Conservation (phyloP, 2,113 vertebrate genomes). For the Connochaetes taurinus region DNA sequence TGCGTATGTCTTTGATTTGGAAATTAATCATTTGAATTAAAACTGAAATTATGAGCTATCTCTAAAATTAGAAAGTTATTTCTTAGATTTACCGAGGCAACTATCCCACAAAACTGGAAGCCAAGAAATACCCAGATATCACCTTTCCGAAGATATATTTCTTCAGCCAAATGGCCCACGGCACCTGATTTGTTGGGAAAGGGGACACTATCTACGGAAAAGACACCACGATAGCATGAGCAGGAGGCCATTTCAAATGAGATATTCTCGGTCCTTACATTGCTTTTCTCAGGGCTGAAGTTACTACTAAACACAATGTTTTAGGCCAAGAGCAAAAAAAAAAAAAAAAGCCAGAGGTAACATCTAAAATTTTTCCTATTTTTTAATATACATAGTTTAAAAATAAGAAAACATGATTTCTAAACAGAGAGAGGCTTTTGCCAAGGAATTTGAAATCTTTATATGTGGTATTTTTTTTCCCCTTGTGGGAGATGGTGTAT, state of each 20-base stretch:
- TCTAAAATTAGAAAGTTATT: neutral
- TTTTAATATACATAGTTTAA: neutral
- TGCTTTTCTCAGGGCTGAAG: neutral
- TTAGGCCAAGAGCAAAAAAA: neutral
- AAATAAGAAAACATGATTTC: neutral
- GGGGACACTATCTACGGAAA: neutral
- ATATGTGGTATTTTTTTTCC: neutral
- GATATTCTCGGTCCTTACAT: neutral
- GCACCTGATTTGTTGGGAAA: neutral
- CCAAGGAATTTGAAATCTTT: neutral
- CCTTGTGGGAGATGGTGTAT: neutral
- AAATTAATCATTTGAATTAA: slow-evolving; percentile 29
- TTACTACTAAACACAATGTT: neutral
- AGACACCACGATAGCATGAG: neutral
- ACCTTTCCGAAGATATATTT: neutral
- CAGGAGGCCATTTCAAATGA: neutral
- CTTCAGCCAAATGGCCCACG: neutral
- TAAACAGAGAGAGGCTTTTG: neutral
- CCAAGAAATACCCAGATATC: neutral
- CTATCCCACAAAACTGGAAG: neutral
- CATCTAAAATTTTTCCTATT: neutral
- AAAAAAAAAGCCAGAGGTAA: neutral
- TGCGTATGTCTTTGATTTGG: neutral
- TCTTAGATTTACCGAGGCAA: neutral
- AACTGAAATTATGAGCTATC: neutral